These are phyloP conservation scores for Urocolius indicus DNA, from an alignment of 2,113 vertebrate genomes.

Conservation along the genomic window DNA sequence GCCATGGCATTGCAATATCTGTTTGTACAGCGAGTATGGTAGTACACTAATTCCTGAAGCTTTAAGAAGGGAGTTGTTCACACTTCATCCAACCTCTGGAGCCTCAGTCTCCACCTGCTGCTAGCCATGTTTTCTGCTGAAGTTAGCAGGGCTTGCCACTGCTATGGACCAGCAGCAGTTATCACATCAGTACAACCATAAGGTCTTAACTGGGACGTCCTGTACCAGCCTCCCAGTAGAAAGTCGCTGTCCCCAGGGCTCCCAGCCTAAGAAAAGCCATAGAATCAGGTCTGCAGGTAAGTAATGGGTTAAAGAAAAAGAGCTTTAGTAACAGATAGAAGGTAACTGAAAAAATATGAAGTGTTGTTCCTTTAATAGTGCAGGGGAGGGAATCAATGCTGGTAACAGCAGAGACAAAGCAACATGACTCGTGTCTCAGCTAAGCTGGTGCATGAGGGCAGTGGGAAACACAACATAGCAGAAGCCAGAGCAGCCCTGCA, in stretches of 20 bases:
- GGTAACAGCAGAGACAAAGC: not conserved
- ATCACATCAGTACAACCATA: fast-evolving
- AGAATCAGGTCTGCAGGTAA: not conserved
- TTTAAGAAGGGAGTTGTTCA: not conserved
- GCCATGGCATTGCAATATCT: not conserved
- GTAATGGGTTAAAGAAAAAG: not conserved
- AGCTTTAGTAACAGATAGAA: not conserved
- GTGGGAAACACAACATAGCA: not conserved
- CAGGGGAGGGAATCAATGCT: not conserved
- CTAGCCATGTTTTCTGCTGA: not conserved
- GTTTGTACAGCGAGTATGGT: fast-evolving
- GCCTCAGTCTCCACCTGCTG: not conserved
- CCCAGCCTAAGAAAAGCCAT: not conserved
- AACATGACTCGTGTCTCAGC: not conserved
- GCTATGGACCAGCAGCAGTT: not conserved
- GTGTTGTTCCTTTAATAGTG: not conserved
- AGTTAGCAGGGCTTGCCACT: not conserved
- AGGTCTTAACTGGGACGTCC: fast-evolving
- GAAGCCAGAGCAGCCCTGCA: not conserved
- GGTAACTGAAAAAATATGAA: fast-evolving
- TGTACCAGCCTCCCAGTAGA: not conserved
- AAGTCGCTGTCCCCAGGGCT: not conserved
- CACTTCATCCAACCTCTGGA: not conserved
- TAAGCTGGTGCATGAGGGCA: not conserved
- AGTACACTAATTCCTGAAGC: not conserved